A percentile compares a stretch with the other conserved stretches of the same genome.
Evolutionary conservation across 2,113 vertebrate species (phyloP).

Genomic region (Pluvianellus socialis): DNA sequence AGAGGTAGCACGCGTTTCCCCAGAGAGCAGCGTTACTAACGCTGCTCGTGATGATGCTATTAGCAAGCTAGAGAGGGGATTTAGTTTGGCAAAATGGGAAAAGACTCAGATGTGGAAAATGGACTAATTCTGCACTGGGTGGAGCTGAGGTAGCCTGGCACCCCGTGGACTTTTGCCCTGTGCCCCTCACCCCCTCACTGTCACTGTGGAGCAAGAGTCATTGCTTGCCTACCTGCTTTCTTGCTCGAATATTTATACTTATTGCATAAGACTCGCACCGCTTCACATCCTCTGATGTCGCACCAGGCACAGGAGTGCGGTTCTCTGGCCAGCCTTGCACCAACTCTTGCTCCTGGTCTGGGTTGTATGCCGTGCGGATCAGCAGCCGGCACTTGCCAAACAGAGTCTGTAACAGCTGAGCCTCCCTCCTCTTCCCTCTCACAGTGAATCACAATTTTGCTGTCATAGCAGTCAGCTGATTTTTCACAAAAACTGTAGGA

Average conservation of each 20-base stretch:
- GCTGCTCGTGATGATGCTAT: too few relatives aligned
- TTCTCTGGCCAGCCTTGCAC: neutral
- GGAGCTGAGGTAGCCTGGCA: neutral
- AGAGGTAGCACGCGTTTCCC: fast-evolving
- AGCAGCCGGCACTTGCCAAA: neutral
- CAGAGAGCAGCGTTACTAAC: neutral
- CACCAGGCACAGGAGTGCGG: neutral
- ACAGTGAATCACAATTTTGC: neutral
- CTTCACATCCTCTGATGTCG: neutral
- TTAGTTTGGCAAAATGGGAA: neutral
- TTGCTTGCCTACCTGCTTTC: neutral
- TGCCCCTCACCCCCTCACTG: neutral
- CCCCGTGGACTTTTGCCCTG: neutral
- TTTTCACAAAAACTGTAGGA: constrained; percentile 19
- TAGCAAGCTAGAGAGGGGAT: neutral
- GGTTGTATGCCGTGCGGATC: neutral
- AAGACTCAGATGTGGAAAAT: neutral
- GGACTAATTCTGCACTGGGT: neutral
- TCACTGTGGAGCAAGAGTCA: neutral
- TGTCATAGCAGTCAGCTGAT: constrained; percentile 25
- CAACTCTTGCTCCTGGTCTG: neutral
- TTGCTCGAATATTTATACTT: neutral
- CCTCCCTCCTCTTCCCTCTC: constrained; percentile 29
- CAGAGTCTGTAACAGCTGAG: constrained; percentile 24
- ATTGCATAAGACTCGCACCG: fast-evolving